Conservation (phyloP, 2,797 vertebrate species). For the Gymnothorax reevesii region DNA sequence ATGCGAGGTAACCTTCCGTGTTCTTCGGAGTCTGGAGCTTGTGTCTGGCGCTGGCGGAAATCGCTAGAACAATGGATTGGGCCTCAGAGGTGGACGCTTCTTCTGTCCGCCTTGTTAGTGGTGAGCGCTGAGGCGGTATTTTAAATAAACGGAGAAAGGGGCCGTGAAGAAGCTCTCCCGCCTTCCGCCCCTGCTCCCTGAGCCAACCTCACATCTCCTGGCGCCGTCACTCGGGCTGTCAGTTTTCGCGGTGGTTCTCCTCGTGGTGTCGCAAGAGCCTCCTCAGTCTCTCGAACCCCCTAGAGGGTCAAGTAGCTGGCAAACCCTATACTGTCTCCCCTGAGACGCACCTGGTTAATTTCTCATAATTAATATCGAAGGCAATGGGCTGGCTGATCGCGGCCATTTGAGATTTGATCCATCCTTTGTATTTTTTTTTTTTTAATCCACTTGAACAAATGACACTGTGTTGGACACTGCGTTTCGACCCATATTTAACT, state of each 20-base stretch:
- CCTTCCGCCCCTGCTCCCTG: too few relatives aligned
- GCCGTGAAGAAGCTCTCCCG: background rate
- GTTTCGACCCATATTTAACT: too few relatives aligned
- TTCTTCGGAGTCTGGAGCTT: constrained; percentile 30
- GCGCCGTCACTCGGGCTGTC: constrained; percentile 20
- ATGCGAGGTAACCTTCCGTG: constrained; percentile 11
- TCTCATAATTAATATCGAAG: constrained; percentile 55
- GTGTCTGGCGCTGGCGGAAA: constrained; percentile 36
- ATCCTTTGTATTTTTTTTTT: constrained; percentile 8
- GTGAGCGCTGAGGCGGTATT: constrained; percentile 36
- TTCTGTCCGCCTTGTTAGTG: constrained; percentile 38
- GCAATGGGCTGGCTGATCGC: constrained; percentile 48
- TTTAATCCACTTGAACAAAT: constrained; percentile 39
- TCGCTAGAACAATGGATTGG: constrained; percentile 35
- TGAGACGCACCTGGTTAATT: constrained; percentile 49
- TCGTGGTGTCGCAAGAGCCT: constrained; percentile 17
- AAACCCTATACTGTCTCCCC: constrained; percentile 36
- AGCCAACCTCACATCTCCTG: background rate
- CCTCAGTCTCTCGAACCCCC: constrained; percentile 6
- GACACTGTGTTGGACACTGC: constrained; percentile 35
- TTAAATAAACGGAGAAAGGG: constrained; percentile 44
- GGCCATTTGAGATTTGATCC: constrained; percentile 42
- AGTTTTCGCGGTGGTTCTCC: constrained; percentile 1
- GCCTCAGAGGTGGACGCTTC: constrained; percentile 31
- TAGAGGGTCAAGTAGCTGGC: constrained; percentile 27